Evolutionary conservation across 2,113 vertebrate species (phyloP).

Genomic region (Okapia johnstoni): DNA sequence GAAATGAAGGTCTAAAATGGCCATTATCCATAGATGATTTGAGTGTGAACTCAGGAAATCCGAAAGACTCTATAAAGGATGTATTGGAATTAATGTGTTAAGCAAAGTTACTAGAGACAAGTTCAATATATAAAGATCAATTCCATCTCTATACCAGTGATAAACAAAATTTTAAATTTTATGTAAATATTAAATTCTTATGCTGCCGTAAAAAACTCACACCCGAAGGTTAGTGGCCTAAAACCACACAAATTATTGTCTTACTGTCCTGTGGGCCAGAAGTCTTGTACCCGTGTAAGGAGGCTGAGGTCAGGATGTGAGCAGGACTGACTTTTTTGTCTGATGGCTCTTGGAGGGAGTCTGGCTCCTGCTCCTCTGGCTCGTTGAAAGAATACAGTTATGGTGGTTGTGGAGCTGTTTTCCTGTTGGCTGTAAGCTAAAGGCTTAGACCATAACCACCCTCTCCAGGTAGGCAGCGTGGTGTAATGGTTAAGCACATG

Average conservation of each 20-base stretch:
- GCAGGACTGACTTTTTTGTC: not conserved
- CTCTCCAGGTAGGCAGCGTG: not conserved
- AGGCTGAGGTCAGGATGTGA: not conserved
- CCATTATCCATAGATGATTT: not conserved
- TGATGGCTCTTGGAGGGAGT: not conserved
- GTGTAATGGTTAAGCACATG: no score
- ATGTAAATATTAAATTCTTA: not conserved
- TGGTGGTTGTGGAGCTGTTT: not conserved
- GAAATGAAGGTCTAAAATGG: not conserved
- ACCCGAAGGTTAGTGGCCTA: not conserved
- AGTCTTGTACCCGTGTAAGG: not conserved
- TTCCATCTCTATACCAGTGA: not conserved
- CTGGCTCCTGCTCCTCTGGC: not conserved
- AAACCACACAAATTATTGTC: not conserved
- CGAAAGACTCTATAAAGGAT: not conserved
- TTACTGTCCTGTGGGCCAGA: not conserved
- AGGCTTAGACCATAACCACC: not conserved
- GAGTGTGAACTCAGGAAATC: not conserved
- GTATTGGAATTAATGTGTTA: not conserved
- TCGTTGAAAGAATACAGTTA: not conserved
- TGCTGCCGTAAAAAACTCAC: not conserved
- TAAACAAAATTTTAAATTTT: not conserved
- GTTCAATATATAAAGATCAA: not conserved
- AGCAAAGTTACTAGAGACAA: not conserved
- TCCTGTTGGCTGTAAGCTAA: not conserved